Percentiles rank a stretch among this genome's conserved stretches.
Evolutionary conservation across 1,140 invertebrate species (phyloP).

Genomic region (Bombus superbus): DNA sequence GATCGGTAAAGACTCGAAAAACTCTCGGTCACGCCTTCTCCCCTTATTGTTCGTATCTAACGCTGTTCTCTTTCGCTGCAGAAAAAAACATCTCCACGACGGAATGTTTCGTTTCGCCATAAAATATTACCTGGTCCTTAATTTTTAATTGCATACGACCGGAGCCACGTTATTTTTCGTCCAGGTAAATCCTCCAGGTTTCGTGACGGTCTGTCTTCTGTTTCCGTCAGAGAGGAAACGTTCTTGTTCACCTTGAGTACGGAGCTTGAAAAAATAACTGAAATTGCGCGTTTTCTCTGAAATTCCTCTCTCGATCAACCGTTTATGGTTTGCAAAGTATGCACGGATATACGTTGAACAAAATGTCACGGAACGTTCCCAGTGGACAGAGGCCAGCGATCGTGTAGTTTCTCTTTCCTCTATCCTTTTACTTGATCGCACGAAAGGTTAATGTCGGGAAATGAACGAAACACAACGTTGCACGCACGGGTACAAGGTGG

Average conservation of each 20-base stretch:
- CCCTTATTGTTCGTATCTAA: constrained; percentile 57
- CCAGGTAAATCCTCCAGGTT: background rate
- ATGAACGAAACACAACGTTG: constrained; percentile 31
- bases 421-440: background rate
- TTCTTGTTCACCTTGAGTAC: background rate
- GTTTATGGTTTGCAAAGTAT: background rate
- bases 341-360: background rate
- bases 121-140: background rate
- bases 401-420: background rate
- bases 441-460: constrained; percentile 2
- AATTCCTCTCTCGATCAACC: background rate
- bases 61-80: constrained; percentile 9
- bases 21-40: constrained; percentile 63
- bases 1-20: constrained; percentile 58
- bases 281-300: background rate
- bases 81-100: background rate
- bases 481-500: constrained; percentile 50
- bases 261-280: background rate
- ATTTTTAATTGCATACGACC: background rate
- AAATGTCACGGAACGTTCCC: background rate
- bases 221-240: background rate
- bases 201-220: too few species aligned
- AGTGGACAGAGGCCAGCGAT: background rate
- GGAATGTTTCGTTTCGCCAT: background rate
- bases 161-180: background rate